A percentile compares a stretch with the other conserved stretches of the same genome.
Conservation (phyloP, 2,888 invertebrate genomes). For the Nasonia oneida region DNA sequence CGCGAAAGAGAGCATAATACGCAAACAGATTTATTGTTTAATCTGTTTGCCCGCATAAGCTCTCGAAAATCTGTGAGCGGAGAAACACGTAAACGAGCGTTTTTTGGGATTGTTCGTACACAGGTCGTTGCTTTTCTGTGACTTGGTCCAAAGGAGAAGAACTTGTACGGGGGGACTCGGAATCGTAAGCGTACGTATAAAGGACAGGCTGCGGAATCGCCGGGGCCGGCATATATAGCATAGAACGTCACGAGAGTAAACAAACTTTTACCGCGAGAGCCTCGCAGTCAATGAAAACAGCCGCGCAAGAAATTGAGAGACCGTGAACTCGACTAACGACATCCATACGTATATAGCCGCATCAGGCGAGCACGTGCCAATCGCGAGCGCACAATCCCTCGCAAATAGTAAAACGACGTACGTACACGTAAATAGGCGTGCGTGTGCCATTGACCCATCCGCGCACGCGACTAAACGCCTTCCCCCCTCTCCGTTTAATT, state of each 20-base stretch:
- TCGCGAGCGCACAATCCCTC: not conserved
- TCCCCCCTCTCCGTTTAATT: conserved; percentile 37
- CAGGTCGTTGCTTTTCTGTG: too few relatives aligned
- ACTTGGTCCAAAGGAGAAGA: too few relatives aligned
- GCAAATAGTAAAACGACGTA: conserved; percentile 19
- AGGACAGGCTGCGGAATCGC: too few relatives aligned
- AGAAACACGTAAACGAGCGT: not conserved
- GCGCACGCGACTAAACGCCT: conserved; percentile 25
- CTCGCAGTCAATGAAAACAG: not conserved
- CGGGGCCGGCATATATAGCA: not conserved
- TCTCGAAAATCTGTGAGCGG: not conserved
- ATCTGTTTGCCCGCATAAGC: conserved; percentile 9
- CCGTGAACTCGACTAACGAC: conserved; percentile 19
- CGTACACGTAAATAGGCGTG: conserved; percentile 10
- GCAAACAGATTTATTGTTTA: conserved; percentile 27
- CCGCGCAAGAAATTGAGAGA: not conserved
- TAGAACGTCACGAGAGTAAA: not conserved
- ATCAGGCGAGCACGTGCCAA: not conserved
- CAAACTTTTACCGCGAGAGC: conserved; percentile 8
- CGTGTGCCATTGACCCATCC: conserved; percentile 56
- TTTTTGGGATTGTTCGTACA: not conserved
- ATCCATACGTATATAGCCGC: not conserved
- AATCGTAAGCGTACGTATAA: too few relatives aligned
- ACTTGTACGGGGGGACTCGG: too few relatives aligned
- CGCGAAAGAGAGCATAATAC: conserved; percentile 8